A percentile compares a stretch with the other conserved stretches of the same genome.
Evolutionary conservation across 1,140 invertebrate genomes (phyloP).

Genomic region (Myzus persicae): DNA sequence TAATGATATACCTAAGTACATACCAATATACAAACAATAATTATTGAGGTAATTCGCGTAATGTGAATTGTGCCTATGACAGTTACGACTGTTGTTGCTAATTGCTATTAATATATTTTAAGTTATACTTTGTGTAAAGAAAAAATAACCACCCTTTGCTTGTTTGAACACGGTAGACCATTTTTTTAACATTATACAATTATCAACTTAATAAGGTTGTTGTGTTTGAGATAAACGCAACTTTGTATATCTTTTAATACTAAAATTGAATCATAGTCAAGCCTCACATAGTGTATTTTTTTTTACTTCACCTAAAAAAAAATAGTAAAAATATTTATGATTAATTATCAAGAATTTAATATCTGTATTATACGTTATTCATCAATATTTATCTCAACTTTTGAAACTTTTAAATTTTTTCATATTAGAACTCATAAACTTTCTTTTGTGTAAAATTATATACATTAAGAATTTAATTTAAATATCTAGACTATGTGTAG

Average conservation of each 20-base stretch:
- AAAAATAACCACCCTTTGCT: background rate
- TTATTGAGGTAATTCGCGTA: background rate
- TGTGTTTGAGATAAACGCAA: background rate
- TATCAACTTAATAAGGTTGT: background rate
- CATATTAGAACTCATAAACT: background rate
- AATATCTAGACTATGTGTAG: background rate
- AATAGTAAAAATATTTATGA: background rate
- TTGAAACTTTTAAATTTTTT: background rate
- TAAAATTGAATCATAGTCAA: background rate
- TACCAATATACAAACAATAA: background rate
- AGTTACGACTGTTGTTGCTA: too few relatives aligned
- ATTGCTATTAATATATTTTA: background rate
- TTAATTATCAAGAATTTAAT: too few relatives aligned
- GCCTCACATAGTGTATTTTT: background rate
- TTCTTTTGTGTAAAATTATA: background rate
- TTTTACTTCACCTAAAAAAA: background rate
- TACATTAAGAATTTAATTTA: background rate
- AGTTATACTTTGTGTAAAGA: background rate
- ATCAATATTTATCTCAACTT: too few relatives aligned
- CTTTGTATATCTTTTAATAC: background rate
- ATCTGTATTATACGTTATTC: too few relatives aligned
- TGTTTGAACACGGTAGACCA: background rate
- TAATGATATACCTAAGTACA: too few relatives aligned
- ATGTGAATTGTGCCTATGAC: background rate
- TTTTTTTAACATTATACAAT: background rate